Evolutionary conservation across 2,888 invertebrate species (phyloP).

Genomic region (Conistra vaccinii): DNA sequence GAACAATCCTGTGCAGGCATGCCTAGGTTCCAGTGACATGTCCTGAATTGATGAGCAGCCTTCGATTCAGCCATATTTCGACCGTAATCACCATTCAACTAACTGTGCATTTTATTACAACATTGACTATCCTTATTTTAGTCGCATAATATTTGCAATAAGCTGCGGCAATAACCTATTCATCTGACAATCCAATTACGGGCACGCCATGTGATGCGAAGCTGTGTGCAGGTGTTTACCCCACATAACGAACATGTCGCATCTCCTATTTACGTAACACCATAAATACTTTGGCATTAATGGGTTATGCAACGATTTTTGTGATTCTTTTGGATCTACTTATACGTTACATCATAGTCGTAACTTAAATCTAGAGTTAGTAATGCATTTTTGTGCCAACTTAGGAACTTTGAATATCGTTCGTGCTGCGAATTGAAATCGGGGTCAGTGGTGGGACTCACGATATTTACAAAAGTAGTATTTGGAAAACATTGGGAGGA

Average conservation of each 20-base stretch:
- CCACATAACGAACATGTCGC: conserved; percentile 46
- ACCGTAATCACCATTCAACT: conserved; percentile 39
- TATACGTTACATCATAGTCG: conserved; percentile 28
- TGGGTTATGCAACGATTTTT: conserved; percentile 57
- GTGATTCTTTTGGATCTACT: conserved; percentile 36
- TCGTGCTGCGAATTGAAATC: conserved; percentile 14
- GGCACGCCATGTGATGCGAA: conserved; percentile 23
- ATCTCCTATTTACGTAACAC: conserved; percentile 51
- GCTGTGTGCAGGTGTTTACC: conserved; percentile 32
- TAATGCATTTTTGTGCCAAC: conserved; percentile 14
- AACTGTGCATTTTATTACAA: conserved; percentile 47
- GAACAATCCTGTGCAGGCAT: conserved; percentile 85
- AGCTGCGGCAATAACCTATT: conserved; percentile 34
- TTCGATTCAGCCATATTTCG: conserved; percentile 57
- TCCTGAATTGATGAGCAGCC: conserved; percentile 83
- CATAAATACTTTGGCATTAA: conserved; percentile 38
- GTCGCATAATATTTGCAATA: conserved; percentile 20
- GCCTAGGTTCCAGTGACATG: conserved; percentile 84
- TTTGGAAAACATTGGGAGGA: conserved; percentile 44
- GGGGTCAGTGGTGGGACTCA: conserved; percentile 14
- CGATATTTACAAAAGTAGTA: conserved; percentile 52
- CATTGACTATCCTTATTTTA: conserved; percentile 3
- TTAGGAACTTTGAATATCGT: conserved; percentile 1
- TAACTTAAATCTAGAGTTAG: conserved; percentile 26
- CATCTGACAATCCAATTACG: conserved; percentile 27